Conservation (phyloP, 2,113 vertebrate species). For the Archilochus colubris region DNA sequence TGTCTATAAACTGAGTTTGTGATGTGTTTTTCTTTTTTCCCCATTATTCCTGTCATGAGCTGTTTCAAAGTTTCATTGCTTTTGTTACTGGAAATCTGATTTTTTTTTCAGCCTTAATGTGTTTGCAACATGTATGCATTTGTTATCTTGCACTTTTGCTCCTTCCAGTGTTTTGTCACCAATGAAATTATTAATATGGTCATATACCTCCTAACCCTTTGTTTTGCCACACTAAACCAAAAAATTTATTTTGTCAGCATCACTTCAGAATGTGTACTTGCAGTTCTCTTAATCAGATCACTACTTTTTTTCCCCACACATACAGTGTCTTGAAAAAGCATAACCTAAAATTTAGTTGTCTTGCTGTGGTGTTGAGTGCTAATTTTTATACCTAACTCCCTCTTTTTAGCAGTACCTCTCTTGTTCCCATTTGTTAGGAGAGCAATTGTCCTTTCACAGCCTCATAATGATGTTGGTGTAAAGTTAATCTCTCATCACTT, state of each 20-base stretch:
- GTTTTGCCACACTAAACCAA: background rate
- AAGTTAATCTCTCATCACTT: background rate
- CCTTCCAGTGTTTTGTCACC: background rate
- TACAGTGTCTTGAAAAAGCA: background rate
- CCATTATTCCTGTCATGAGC: background rate
- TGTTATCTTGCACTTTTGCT: background rate
- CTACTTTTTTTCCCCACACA: background rate
- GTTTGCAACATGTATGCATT: background rate
- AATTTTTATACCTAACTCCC: background rate
- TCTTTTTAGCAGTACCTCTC: background rate
- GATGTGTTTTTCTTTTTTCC: background rate
- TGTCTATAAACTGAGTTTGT: background rate
- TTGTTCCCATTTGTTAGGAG: background rate
- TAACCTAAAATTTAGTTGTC: background rate
- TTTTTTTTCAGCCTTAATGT: background rate
- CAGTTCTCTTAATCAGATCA: background rate
- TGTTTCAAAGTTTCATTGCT: background rate
- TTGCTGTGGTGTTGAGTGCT: background rate
- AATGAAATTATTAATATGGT: background rate
- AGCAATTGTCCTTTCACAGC: background rate
- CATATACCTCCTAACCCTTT: background rate
- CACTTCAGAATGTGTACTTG: background rate
- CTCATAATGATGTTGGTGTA: background rate
- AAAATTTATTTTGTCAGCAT: background rate
- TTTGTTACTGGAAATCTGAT: background rate